A percentile compares a stretch with the other conserved stretches of the same genome.
phyloP scores from a whole-genome alignment of 2,888 invertebrate genomes.

The Odontocolon sp. region DNA sequence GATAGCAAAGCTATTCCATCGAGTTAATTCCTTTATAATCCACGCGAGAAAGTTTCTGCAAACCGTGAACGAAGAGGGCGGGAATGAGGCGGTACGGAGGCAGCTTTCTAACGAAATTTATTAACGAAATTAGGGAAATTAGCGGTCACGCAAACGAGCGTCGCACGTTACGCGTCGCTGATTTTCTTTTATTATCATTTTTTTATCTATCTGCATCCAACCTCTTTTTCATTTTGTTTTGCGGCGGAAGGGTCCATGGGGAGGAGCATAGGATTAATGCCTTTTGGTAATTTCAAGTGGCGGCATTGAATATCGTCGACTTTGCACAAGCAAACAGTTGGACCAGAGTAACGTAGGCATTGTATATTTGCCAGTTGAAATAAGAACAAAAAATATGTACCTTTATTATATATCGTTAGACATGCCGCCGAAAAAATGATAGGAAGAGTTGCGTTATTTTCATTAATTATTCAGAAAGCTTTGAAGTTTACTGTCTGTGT shows the following conservation, averaged over 20 bases:
- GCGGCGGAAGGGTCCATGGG: slow-evolving; percentile 10
- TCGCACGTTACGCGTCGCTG: slow-evolving; percentile 61
- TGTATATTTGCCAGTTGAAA: no score
- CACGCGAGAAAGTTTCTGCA: slow-evolving; percentile 71
- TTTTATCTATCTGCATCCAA: slow-evolving; percentile 26
- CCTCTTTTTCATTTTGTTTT: slow-evolving; percentile 30
- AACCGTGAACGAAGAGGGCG: slow-evolving; percentile 49
- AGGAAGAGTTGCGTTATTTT: background rate
- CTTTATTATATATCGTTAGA: no score
- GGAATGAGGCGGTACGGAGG: slow-evolving; percentile 34
- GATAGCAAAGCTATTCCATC: slow-evolving; percentile 61
- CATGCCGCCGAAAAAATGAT: background rate
- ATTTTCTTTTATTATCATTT: slow-evolving; percentile 52
- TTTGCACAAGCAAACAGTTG: slow-evolving; percentile 22
- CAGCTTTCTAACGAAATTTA: slow-evolving; percentile 69
- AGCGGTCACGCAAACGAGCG: slow-evolving; percentile 65
- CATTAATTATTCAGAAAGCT: slow-evolving; percentile 27
- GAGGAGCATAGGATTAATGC: slow-evolving; percentile 52
- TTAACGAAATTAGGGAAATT: slow-evolving; percentile 77
- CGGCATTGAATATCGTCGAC: slow-evolving; percentile 19
- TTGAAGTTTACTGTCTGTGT: background rate
- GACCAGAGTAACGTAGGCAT: slow-evolving; percentile 1
- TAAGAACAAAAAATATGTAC: no score
- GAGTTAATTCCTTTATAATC: slow-evolving; percentile 77
- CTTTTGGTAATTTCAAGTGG: slow-evolving; percentile 50